Evolutionary conservation across 2,797 vertebrate genomes (phyloP), one percentile per base, ranked within the genome.

Genomic region (Fratercula arctica): DNA sequence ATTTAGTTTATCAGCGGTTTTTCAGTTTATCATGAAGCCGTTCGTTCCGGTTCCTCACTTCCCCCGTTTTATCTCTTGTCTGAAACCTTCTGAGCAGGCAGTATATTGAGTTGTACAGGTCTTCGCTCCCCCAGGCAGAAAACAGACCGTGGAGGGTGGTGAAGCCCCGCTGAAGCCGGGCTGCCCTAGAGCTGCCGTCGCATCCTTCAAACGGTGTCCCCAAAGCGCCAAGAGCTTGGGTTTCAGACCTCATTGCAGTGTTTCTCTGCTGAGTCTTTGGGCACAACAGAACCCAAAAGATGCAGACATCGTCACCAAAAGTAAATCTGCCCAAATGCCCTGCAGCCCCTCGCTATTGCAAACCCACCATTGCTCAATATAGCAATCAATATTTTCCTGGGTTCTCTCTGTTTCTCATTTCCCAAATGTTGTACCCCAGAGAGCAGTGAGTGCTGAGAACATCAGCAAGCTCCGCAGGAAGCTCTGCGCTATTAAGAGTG

Each of bases 1-100:
- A 37, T 63, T 76, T 39, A 20, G 1, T 87, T 93, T 81, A 93
- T 93, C 93, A 88, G 93, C 93, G 61, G 75, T 87, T 97, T 87
- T 63, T 57, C 68, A n/a, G 45, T 82, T 96, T 63, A 87, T 95
- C 93, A 15, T 25, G 7, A 45, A 85, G 61, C 54, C 6, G 3
- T 77, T 95, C 17, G 4, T 80, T 90, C 69, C 59, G 31, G 41
- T 67, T 94, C 70, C 81, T 94, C 80, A 2, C 75, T 87, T 85
- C 39, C 50, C 51, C 1, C 0, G 14, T 60, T 86, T 84, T 74
- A 43, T 85, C 84, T 91, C 57, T 4, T 35, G n/a, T 74, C 68
- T 82, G 74, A 37, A 95, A 20, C 73, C 69, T n/a, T 48, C 35
- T 50, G 63, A 91, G 91, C 69, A 51, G 89, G 72, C 72, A 69